phyloP scores from a whole-genome alignment of 2,888 invertebrate genomes.

The Tinea pellionella region DNA sequence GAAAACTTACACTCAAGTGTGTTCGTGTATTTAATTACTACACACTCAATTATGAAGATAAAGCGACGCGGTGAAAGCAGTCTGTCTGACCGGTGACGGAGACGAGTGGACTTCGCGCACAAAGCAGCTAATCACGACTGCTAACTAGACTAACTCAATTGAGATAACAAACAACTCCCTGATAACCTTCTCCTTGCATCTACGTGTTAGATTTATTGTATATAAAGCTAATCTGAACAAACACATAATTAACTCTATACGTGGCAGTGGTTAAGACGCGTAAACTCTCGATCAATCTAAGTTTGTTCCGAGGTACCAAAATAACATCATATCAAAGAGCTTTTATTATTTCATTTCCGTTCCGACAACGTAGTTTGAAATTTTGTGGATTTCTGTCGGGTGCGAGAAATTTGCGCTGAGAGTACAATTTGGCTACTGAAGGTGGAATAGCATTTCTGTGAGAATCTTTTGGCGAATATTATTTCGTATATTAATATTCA shows the following conservation, averaged over 20 bases:
- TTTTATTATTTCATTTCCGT: background rate
- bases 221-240: constrained; percentile 1
- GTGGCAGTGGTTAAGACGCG: background rate
- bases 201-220: background rate
- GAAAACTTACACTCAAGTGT: background rate
- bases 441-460: constrained; percentile 14
- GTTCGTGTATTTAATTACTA: background rate
- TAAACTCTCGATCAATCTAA: background rate
- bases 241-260: background rate
- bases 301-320: background rate
- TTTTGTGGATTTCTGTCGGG: constrained; percentile 22
- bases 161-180: background rate
- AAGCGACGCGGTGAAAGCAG: constrained; percentile 2
- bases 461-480: constrained; percentile 43
- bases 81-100: background rate
- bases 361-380: constrained; percentile 19
- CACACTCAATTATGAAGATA: background rate
- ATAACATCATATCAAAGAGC: background rate
- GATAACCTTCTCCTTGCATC: background rate
- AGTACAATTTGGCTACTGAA: constrained; percentile 19
- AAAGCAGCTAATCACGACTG: background rate
- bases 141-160: constrained; percentile 8
- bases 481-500: constrained; percentile 56
- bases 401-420: constrained; percentile 20
- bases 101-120: background rate